These are phyloP conservation scores for Drosophila cyrtoloma DNA, from an alignment of 2,888 invertebrate genomes.

Conservation along the genomic window DNA sequence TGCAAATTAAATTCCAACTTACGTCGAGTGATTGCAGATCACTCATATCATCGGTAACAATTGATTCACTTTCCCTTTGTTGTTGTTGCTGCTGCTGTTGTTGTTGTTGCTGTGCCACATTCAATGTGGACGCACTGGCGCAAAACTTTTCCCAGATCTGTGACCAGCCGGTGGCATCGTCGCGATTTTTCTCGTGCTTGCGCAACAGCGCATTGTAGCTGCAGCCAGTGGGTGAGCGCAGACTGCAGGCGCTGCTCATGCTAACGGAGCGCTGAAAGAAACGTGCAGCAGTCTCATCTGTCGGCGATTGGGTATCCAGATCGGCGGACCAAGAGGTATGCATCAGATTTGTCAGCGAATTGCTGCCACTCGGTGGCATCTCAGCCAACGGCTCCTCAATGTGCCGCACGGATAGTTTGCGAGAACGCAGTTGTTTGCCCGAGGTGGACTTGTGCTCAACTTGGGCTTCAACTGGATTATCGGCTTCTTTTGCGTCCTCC, in stretches of 20 bases:
- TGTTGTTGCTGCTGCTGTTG: conserved; percentile 17
- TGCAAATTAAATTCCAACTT: not conserved
- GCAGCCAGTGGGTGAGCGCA: conserved; percentile 78
- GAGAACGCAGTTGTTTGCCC: conserved; percentile 13
- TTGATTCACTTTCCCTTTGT: conserved; percentile 40
- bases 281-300: conserved; percentile 49
- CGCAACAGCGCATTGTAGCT: conserved; percentile 84
- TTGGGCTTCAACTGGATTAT: not conserved
- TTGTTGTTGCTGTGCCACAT: conserved; percentile 32
- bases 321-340: conserved; percentile 84
- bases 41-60: conserved; percentile 53
- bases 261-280: conserved; percentile 82
- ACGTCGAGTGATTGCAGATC: conserved; percentile 63
- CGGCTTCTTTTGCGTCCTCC: not conserved
- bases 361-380: conserved; percentile 70
- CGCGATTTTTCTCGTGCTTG: conserved; percentile 82
- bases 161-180: conserved; percentile 84
- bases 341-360: conserved; percentile 83
- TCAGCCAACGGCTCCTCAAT: conserved; percentile 41
- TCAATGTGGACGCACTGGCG: conserved; percentile 51
- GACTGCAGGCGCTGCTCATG: conserved; percentile 76
- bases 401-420: conserved; percentile 51
- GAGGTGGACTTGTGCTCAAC: conserved; percentile 16
- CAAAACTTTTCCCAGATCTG: conserved; percentile 87
- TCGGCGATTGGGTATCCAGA: conserved; percentile 51